A percentile compares a stretch with the other conserved stretches of the same genome.
These are phyloP conservation scores for Gallinago stenura DNA, from an alignment of 2,797 vertebrate species.

Conservation along the genomic window DNA sequence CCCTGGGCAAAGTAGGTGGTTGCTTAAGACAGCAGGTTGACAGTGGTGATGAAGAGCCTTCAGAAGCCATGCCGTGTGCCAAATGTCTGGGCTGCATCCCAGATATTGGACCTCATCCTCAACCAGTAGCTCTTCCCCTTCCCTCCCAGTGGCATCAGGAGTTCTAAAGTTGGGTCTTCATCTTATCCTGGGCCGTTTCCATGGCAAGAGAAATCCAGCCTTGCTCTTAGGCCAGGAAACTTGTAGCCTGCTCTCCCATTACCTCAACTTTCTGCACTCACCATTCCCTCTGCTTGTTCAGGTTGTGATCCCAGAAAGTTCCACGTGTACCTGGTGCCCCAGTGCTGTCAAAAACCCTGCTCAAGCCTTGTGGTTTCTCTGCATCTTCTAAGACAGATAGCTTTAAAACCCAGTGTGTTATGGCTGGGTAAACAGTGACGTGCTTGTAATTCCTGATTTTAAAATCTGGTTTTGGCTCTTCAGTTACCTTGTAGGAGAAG, in stretches of 20 bases:
- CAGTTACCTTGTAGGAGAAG: conserved; percentile 96
- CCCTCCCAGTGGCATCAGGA: neutral
- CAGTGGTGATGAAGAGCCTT: neutral
- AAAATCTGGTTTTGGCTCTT: neutral
- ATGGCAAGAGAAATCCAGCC: neutral
- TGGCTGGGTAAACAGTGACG: neutral
- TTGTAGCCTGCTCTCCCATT: neutral
- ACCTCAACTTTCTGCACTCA: neutral
- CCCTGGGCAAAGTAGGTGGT: neutral
- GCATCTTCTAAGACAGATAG: neutral
- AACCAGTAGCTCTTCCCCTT: neutral
- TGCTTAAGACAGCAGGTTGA: neutral
- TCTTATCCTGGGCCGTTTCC: neutral
- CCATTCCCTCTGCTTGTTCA: neutral
- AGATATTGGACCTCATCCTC: neutral
- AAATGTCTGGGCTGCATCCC: accelerated
- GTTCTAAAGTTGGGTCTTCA: neutral
- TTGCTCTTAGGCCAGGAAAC: neutral
- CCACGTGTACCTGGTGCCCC: accelerated
- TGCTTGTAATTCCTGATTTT: neutral
- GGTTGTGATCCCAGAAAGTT: neutral
- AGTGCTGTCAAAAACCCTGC: neutral
- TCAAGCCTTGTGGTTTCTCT: neutral
- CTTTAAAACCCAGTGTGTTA: neutral
- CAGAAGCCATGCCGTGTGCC: neutral